phyloP scores from a whole-genome alignment of 2,888 invertebrate species.

The Adineta ricciae region DNA sequence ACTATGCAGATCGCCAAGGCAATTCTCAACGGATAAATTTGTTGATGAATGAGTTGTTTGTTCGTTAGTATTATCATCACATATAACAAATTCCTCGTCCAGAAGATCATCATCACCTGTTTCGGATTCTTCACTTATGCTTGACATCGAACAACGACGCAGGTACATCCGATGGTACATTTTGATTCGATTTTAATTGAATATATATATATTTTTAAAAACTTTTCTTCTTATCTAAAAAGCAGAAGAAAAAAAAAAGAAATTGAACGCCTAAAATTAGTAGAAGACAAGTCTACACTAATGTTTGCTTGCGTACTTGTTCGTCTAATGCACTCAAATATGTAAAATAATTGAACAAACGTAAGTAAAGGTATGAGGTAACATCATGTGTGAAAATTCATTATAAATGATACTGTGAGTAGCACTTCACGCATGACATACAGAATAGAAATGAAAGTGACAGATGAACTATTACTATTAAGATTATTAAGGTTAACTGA shows the following conservation, averaged over 20 bases:
- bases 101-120: neutral
- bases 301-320: neutral
- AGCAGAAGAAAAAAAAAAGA: neutral
- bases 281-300: neutral
- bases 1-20: neutral
- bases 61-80: neutral
- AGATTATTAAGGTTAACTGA: neutral
- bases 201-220: neutral
- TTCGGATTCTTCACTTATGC: slow-evolving; percentile 1
- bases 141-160: neutral
- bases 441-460: neutral
- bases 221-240: neutral
- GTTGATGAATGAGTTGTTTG: neutral
- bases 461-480: neutral
- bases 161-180: neutral
- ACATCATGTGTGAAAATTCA: neutral
- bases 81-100: neutral
- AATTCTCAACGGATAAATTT: neutral
- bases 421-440: neutral
- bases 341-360: neutral
- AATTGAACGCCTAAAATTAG: neutral
- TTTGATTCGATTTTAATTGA: neutral
- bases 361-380: neutral
- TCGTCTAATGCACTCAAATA: neutral
- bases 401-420: neutral